These are phyloP conservation scores for Menura novaehollandiae DNA, from an alignment of 2,113 vertebrate genomes.

Conservation along the genomic window DNA sequence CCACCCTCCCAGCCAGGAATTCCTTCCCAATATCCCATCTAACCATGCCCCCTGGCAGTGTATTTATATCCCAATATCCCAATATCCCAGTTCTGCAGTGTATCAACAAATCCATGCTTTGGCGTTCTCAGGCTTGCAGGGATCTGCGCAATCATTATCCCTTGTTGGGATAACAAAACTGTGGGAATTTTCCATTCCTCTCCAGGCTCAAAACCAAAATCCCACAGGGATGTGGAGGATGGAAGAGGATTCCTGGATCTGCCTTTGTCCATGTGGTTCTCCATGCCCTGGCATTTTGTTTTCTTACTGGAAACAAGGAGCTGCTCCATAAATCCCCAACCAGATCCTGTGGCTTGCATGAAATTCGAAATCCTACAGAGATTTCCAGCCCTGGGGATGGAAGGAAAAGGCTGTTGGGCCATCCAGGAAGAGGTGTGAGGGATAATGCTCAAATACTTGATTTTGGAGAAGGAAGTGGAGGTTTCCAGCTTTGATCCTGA, in stretches of 20 bases:
- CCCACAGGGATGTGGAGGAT: background rate
- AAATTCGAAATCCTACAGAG: background rate
- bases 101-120: background rate
- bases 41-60: background rate
- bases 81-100: background rate
- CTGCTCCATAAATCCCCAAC: background rate
- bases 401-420: background rate
- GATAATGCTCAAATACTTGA: background rate
- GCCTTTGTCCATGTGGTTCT: background rate
- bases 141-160: background rate
- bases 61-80: background rate
- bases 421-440: background rate
- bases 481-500: background rate
- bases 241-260: background rate
- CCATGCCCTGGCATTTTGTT: background rate
- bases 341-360: background rate
- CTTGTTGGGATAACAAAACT: accelerated
- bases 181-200: background rate
- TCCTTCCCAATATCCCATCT: background rate
- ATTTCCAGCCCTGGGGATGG: background rate
- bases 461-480: background rate
- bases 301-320: background rate
- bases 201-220: background rate
- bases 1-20: background rate
- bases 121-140: background rate